A percentile compares a stretch with the other conserved stretches of the same genome.
These are phyloP conservation scores for Spongilla lacustris DNA, from an alignment of 37 sponge, comb jelly and placozoan species.

Conservation along the genomic window DNA sequence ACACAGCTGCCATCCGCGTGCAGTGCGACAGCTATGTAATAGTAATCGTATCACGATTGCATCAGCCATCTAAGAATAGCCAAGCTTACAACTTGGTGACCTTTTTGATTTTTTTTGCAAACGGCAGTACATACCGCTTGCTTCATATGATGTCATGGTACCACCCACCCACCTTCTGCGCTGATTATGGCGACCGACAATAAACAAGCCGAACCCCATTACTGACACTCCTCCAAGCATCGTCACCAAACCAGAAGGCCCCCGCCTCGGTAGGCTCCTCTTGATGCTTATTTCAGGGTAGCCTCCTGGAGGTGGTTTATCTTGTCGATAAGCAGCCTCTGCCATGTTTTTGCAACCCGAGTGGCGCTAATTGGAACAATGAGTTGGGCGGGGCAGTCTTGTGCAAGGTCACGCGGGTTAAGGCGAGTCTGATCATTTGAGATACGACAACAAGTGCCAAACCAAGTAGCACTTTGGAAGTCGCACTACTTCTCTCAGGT, in stretches of 20 bases:
- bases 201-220: conserved; percentile 70
- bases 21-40: no score
- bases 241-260: conserved; percentile 68
- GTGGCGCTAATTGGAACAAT: background rate
- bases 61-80: background rate
- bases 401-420: background rate
- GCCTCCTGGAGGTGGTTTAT: conserved; percentile 90
- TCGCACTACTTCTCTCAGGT: background rate
- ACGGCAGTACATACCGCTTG: background rate
- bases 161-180: conserved; percentile 61
- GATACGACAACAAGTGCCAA: background rate
- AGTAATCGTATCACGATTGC: no score
- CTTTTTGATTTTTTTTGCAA: no score
- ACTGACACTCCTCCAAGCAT: conserved; percentile 71
- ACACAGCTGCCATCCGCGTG: no score
- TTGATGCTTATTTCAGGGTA: conserved; percentile 68
- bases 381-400: background rate
- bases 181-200: conserved; percentile 38
- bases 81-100: no score
- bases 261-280: conserved; percentile 59
- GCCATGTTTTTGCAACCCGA: conserved; percentile 31
- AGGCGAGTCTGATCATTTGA: conserved; percentile 5
- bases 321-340: conserved; percentile 64
- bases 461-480: background rate
- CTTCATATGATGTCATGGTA: background rate